Percentiles rank a stretch among this genome's conserved stretches.
Conservation (phyloP, 2,797 vertebrate genomes). For the Eptatretus atami region DNA sequence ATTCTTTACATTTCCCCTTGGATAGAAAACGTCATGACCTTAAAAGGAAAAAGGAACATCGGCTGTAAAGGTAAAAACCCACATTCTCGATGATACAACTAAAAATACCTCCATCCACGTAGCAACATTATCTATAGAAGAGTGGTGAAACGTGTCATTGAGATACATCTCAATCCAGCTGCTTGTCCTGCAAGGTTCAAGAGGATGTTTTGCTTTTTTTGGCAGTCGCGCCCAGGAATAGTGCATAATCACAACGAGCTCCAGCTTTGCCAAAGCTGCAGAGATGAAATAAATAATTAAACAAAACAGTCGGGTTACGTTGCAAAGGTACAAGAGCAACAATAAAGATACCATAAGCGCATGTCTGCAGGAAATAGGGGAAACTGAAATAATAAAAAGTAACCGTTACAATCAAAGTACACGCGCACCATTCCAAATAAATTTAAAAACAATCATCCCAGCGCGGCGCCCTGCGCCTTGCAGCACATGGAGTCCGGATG, state of each 20-base stretch:
- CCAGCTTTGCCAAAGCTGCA: slow-evolving; percentile 46
- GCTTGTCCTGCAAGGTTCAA: slow-evolving; percentile 25
- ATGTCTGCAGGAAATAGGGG: no score
- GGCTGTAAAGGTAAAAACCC: accelerated
- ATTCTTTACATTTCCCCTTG: background rate
- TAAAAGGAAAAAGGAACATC: background rate
- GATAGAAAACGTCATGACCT: background rate
- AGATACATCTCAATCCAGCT: slow-evolving; percentile 64
- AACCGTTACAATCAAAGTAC: no score
- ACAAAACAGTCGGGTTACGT: no score
- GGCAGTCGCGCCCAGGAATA: slow-evolving; percentile 41
- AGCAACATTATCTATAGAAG: slow-evolving; percentile 53
- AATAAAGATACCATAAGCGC: no score
- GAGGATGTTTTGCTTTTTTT: slow-evolving; percentile 35
- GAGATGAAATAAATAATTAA: no score
- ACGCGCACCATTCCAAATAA: no score
- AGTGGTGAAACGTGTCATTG: slow-evolving; percentile 63
- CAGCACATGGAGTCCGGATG: no score
- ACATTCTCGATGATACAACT: accelerated
- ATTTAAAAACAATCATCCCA: no score
- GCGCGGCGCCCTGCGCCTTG: no score
- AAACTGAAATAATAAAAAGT: no score
- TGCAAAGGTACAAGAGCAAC: no score
- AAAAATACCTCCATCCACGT: slow-evolving; percentile 67
- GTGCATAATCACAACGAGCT: slow-evolving; percentile 55